Evolutionary conservation across 2,888 invertebrate species (phyloP), one percentile per base, ranked within the genome.

Genomic region (Camponotus fellah): DNA sequence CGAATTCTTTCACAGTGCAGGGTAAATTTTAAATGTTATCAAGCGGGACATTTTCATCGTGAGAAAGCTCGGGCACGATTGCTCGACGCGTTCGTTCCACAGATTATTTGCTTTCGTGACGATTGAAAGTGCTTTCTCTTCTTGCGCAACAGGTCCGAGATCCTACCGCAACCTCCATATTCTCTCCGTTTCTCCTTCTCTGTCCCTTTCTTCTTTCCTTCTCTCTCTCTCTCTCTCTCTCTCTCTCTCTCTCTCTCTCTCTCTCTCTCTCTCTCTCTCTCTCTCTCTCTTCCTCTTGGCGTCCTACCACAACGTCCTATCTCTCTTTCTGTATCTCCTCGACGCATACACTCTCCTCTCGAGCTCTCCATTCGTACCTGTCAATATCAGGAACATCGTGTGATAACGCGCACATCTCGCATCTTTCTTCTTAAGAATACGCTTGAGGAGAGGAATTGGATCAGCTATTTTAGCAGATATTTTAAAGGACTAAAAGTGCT

Each of bases 81-180:
- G n/a, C 14, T 65, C 40, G 6, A 8, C 43, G 49, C 32, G n/a
- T 12, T 43, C 32, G 62, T 40, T 43, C 43, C n/a, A 6, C 40
- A 37, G 32, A 65, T 81, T 76, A 81, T 71, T 83, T 68, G 53
- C 64, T 46, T 64, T 69, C 34, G 62, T 46, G 46, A 62, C 68
- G 43, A 69, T 83, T 34, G 60, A 49, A 76, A 80, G 26, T 66
- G 84, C 40, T 65, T 69, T 77, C 83, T 81, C 79, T 72, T 37
- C 86, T 92, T 89, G 88, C 83, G 92, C 90, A 91, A 91, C 92
- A 91, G 90, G 91, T 91, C 88, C 85, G 88, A 89, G 86, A 91
- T 88, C 92, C 92, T 92, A 91, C 92, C 92, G 82, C 89, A 91
- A 92, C 82, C 72, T 85, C 82, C 58, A 56, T 83, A 86, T 87